These are phyloP conservation scores for Lasioglossum morio DNA, from an alignment of 2,888 invertebrate genomes.

Conservation along the genomic window DNA sequence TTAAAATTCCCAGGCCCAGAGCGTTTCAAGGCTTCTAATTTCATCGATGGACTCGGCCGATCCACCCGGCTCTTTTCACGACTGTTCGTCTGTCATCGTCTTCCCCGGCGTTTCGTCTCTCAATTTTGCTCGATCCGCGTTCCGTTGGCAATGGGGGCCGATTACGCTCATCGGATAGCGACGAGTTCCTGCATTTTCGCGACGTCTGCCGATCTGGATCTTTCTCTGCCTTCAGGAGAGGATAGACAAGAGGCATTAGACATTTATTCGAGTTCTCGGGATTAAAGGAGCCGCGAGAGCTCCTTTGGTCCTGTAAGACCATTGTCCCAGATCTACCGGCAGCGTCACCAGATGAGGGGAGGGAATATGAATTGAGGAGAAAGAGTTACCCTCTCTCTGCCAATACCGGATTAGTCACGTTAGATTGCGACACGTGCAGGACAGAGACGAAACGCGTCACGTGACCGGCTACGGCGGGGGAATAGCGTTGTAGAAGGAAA, in stretches of 20 bases:
- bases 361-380: no score
- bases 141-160: background rate
- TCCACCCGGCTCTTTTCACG: background rate
- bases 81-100: background rate
- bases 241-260: background rate
- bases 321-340: background rate
- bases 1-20: background rate
- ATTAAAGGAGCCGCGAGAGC: background rate
- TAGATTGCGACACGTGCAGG: no score
- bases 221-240: background rate
- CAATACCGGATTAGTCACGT: no score
- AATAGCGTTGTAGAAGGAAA: no score
- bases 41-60: background rate
- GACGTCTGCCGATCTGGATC: background rate
- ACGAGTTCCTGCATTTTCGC: background rate
- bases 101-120: background rate
- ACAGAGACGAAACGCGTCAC: no score
- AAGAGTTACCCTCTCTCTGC: no score
- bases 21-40: slow-evolving; percentile 2
- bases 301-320: background rate
- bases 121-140: background rate
- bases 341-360: no score
- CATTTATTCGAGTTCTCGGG: background rate
- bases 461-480: no score
- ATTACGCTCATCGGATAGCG: background rate